phyloP scores from a whole-genome alignment of 2,797 vertebrate species.

The Fratercula arctica region DNA sequence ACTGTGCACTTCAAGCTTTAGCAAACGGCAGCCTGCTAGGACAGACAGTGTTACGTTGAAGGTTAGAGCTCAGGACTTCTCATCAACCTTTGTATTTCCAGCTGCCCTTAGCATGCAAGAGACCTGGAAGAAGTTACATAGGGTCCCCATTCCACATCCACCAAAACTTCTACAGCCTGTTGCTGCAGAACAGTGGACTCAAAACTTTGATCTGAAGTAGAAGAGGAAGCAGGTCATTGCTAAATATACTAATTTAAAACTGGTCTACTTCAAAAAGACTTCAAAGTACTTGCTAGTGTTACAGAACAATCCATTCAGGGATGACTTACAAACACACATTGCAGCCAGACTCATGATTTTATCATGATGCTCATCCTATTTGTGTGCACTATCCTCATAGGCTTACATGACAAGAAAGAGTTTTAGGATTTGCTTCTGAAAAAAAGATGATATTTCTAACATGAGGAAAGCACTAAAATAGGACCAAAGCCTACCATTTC shows the following conservation, averaged over 20 bases:
- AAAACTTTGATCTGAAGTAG: not conserved
- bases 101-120: not conserved
- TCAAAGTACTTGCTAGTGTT: not conserved
- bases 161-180: not conserved
- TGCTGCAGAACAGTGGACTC: not conserved
- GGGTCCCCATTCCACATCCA: not conserved
- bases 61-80: not conserved
- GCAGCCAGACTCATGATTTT: not conserved
- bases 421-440: not conserved
- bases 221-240: not conserved
- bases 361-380: not conserved
- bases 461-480: not conserved
- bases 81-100: accelerated
- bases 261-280: not conserved
- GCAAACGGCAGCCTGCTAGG: not conserved
- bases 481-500: not conserved
- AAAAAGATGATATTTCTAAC: not conserved
- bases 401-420: not conserved
- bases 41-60: accelerated
- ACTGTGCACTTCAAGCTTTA: not conserved
- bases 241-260: not conserved
- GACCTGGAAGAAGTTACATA: not conserved
- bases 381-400: not conserved
- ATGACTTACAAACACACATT: not conserved
- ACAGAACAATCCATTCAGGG: not conserved